Evolutionary conservation across 2,888 invertebrate species (phyloP), one percentile per base, ranked within the genome.

Genomic region (Scaptomyza reducta): DNA sequence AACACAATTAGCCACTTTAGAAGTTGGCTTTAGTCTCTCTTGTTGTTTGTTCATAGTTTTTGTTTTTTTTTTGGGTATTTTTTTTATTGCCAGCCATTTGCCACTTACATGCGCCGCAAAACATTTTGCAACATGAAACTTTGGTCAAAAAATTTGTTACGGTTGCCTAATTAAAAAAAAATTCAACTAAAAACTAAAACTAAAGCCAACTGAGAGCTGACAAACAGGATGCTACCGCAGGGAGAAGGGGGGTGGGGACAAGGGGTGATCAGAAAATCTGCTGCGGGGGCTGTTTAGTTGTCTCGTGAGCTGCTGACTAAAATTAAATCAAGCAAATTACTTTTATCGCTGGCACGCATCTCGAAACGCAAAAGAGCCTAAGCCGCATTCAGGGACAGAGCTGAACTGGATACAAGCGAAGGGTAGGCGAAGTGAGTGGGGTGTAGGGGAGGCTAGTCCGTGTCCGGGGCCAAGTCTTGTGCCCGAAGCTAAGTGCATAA

Each of bases 1-100:
- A 84, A 84, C 87, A 84, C 84, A 84, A 84, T 84, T 87, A 84
- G 87, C 84, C 84, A 85, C 86, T 81, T 87, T 87, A 83, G 80
- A 83, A 80, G 83, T 79, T 74, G 80, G 56, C 77, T 73, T 66
- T 49, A 55, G 58, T 35, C 55, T 29, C 56, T 60, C 65, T 46
- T 16, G 46, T 57, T 59, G 57, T 35, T 47, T 49, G 41, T 40
- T 41, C 35, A 35, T n/a, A 14, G 38, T 47, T 46, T 60, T 47
- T n/a, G 16, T 58, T 46, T 44, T 40, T 35, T n/a, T 41, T 38
- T 40, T 35, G 9, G 14, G 13, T 6, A 6, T 14, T 41, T 35
- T 53, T 63, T 65, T 41, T 65, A 55, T 56, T 44, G 46, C 74
- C 60, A 62, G 51, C 86, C 78, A 83, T 78, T 82, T 82, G 84